Conservation (phyloP, 1,140 invertebrate genomes). For the Mactra quadrangularis region DNA sequence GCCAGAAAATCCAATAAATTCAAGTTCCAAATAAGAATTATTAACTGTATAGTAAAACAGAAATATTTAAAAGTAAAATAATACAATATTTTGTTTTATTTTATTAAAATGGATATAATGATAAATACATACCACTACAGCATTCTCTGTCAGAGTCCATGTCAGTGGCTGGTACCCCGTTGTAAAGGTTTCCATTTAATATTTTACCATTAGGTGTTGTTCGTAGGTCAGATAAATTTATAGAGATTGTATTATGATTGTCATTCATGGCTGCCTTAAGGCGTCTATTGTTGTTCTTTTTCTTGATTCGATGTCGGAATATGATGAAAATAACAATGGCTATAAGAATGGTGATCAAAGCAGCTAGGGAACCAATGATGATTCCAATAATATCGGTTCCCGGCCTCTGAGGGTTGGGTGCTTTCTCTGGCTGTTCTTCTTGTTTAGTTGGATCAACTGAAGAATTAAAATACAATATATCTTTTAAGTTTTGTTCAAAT, state of each 20-base stretch:
- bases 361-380: constrained; percentile 90
- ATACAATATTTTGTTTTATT: too few relatives aligned
- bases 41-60: too few relatives aligned
- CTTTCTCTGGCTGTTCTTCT: constrained; percentile 29
- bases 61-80: too few relatives aligned
- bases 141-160: constrained; percentile 75
- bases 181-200: constrained; percentile 84
- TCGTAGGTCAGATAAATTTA: constrained; percentile 66
- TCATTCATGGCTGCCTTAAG: constrained; percentile 77
- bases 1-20: too few relatives aligned
- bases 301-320: constrained; percentile 89
- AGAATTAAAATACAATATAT: too few relatives aligned
- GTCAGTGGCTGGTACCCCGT: constrained; percentile 84
- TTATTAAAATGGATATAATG: too few relatives aligned
- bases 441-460: too few relatives aligned
- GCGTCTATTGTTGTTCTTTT: constrained; percentile 88
- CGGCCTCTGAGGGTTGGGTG: constrained; percentile 16
- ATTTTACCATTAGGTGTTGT: constrained; percentile 71
- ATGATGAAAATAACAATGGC: constrained; percentile 88
- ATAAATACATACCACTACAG: constrained; percentile 77
- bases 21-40: too few relatives aligned
- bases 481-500: too few relatives aligned
- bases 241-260: constrained; percentile 74
- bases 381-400: constrained; percentile 87
- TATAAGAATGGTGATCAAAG: constrained; percentile 90